These are phyloP conservation scores for Trichogramma evanescens DNA, from an alignment of 2,888 invertebrate species.

Conservation along the genomic window DNA sequence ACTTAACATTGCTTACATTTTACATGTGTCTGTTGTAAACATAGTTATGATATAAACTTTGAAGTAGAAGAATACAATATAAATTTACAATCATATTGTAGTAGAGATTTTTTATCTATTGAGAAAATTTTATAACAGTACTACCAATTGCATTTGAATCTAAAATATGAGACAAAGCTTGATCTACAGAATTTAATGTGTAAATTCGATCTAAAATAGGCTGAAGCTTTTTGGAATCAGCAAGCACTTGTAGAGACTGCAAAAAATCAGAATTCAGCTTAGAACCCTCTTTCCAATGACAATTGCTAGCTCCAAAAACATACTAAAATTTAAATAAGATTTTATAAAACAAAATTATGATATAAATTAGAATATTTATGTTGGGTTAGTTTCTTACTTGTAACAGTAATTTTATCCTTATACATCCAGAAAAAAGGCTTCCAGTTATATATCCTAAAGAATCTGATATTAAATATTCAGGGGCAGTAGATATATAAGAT, in stretches of 20 bases:
- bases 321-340: conserved; percentile 35
- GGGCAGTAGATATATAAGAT: conserved; percentile 49
- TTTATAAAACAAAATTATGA: conserved; percentile 16
- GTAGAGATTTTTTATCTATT: not conserved
- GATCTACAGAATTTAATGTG: conserved; percentile 47
- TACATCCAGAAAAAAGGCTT: conserved; percentile 48
- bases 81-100: conserved; percentile 8
- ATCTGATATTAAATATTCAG: conserved; percentile 50
- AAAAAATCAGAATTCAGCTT: conserved; percentile 39
- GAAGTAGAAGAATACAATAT: not conserved
- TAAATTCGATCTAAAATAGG: conserved; percentile 55
- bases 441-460: conserved; percentile 49
- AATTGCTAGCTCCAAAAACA: conserved; percentile 38
- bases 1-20: not conserved
- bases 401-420: conserved; percentile 44
- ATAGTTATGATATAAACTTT: not conserved
- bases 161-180: conserved; percentile 47
- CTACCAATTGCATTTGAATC: conserved; percentile 48
- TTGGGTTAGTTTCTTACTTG: conserved; percentile 41
- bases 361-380: conserved; percentile 5
- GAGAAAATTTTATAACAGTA: conserved; percentile 47
- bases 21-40: not conserved
- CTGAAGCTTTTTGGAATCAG: conserved; percentile 52
- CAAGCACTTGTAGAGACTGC: conserved; percentile 46
- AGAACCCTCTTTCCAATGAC: conserved; percentile 41